Percentiles rank a stretch among this genome's conserved stretches.
These are phyloP conservation scores for Anthopleura xanthogrammica DNA, from an alignment of 92 coral and sea anemone species.

Conservation along the genomic window DNA sequence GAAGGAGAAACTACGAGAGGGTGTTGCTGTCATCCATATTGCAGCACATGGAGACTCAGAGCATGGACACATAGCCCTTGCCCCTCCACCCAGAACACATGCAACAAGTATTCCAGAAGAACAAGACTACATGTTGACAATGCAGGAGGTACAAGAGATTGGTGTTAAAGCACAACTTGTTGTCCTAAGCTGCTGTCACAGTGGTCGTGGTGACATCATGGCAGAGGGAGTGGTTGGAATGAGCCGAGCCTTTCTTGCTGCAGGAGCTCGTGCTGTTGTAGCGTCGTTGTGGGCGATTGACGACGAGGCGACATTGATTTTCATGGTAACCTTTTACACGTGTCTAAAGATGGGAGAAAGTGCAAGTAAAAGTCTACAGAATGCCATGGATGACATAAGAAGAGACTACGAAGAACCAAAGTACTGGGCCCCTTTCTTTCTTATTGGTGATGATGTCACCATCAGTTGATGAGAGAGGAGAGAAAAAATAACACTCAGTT, in stretches of 20 bases:
- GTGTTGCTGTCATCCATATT: conserved; percentile 23
- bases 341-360: background rate
- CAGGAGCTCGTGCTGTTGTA: conserved; percentile 33
- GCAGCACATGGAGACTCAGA: conserved; percentile 49
- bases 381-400: conserved; percentile 2
- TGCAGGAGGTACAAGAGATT: conserved; percentile 14
- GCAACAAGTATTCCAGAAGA: conserved; percentile 3
- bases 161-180: conserved; percentile 16
- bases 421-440: background rate
- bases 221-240: conserved; percentile 37
- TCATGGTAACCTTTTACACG: background rate
- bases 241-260: conserved; percentile 33
- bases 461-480: too few species aligned
- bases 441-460: too few species aligned
- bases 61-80: conserved; percentile 24
- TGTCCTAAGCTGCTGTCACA: conserved; percentile 18
- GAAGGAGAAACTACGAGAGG: conserved; percentile 2
- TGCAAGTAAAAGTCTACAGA: background rate
- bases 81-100: conserved; percentile 7
- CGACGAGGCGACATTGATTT: background rate
- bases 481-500: too few species aligned
- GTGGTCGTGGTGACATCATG: conserved; percentile 10
- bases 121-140: conserved; percentile 10
- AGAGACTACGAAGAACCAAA: background rate
- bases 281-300: conserved; percentile 1